phyloP scores from a whole-genome alignment of 1,140 invertebrate genomes.

The Eriosoma lanigerum region DNA sequence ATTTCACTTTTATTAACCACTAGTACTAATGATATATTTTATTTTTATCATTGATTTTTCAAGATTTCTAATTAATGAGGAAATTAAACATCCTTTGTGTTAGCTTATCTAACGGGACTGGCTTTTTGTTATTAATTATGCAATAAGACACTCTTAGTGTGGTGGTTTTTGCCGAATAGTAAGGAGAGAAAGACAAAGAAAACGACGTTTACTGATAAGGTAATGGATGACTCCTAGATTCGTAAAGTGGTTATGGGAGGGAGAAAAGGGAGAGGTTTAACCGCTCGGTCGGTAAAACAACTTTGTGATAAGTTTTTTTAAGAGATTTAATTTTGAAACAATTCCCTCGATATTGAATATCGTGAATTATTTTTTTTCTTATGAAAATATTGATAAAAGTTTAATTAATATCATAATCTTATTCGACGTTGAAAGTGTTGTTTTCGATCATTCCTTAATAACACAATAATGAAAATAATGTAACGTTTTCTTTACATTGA shows the following conservation, averaged over 20 bases:
- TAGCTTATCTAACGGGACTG: constrained; percentile 31
- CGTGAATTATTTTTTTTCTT: too few relatives aligned
- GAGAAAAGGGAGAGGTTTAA: constrained; percentile 6
- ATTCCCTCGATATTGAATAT: neutral
- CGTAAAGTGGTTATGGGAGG: too few relatives aligned
- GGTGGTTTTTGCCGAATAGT: constrained; percentile 24
- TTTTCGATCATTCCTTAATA: too few relatives aligned
- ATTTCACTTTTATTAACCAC: neutral
- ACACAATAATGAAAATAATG: too few relatives aligned
- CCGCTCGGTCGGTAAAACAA: constrained; percentile 12
- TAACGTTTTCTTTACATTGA: too few relatives aligned
- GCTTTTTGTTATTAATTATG: constrained; percentile 41
- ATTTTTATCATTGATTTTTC: constrained; percentile 27
- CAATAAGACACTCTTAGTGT: constrained; percentile 28
- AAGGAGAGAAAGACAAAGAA: constrained; percentile 21
- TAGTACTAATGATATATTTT: constrained; percentile 28
- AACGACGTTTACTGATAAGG: constrained; percentile 38
- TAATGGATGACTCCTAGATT: constrained; percentile 27
- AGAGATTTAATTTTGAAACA: constrained; percentile 16
- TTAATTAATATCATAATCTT: too few relatives aligned
- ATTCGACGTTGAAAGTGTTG: too few relatives aligned
- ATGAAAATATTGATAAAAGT: constrained; percentile 19
- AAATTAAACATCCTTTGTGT: constrained; percentile 34
- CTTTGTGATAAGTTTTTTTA: constrained; percentile 2
- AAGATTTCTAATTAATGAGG: constrained; percentile 33